Percentiles rank a stretch among this genome's conserved stretches.
Conservation (phyloP, 2,888 invertebrate genomes). For the Cyclophora punctaria region DNA sequence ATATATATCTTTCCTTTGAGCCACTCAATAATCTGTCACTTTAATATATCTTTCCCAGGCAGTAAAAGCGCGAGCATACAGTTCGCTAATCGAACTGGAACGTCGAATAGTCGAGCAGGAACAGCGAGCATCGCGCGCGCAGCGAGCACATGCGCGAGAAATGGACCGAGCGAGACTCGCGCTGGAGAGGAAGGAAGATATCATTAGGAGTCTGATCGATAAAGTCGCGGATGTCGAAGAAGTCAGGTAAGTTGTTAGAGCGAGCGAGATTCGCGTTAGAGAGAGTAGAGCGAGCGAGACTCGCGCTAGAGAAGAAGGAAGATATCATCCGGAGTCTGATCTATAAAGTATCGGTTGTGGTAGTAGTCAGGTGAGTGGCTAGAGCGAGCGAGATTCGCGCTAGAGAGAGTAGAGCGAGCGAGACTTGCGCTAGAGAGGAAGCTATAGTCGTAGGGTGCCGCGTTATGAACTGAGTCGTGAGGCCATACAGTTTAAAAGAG, state of each 20-base stretch:
- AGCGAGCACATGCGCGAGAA: constrained; percentile 51
- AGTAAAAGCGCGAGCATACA: constrained; percentile 65
- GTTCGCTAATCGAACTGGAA: constrained; percentile 64
- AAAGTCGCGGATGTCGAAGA: constrained; percentile 66
- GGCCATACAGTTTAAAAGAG: too few species aligned
- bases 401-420: too few species aligned
- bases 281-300: too few species aligned
- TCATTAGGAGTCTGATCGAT: constrained; percentile 61
- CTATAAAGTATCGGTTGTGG: constrained; percentile 63
- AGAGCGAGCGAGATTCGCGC: too few species aligned
- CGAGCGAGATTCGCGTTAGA: too few species aligned
- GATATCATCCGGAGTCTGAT: constrained; percentile 60
- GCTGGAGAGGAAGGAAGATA: constrained; percentile 56
- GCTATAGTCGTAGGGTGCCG: too few species aligned
- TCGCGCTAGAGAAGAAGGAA: constrained; percentile 21
- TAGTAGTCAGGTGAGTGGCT: constrained; percentile 49
- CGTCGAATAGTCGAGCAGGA: constrained; percentile 65
- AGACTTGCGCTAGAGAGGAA: too few species aligned
- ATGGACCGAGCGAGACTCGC: constrained; percentile 49
- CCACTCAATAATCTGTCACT: too few species aligned
- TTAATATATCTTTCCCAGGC: constrained; percentile 29
- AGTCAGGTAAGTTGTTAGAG: constrained; percentile 37
- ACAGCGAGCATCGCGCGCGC: constrained; percentile 47
- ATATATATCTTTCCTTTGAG: too few species aligned
- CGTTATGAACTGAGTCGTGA: too few species aligned